Percentiles rank a stretch among this genome's conserved stretches.
These are phyloP conservation scores for Peromyscus polionotus DNA, from an alignment of 2,113 vertebrate species.

Conservation along the genomic window DNA sequence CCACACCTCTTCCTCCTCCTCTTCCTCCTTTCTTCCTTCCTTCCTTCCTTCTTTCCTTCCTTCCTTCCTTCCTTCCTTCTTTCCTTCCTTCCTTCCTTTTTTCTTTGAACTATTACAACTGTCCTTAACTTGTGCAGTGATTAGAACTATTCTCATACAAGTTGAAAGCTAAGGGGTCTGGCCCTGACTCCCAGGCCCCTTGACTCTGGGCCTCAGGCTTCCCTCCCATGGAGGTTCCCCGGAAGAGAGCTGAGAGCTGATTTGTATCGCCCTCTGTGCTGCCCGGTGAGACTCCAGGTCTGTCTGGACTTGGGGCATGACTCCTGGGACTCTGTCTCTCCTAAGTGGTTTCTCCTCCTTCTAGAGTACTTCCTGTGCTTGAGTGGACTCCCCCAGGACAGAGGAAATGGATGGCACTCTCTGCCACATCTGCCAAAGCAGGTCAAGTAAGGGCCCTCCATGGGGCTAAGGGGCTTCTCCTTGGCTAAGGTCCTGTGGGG, in stretches of 20 bases:
- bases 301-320: background rate
- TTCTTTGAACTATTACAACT: background rate
- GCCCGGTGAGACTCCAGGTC: background rate
- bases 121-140: background rate
- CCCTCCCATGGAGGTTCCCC: too few relatives aligned
- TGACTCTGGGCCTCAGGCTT: background rate
- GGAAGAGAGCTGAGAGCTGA: background rate
- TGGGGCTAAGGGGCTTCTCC: background rate
- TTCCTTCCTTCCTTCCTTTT: background rate
- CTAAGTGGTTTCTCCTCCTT: constrained; percentile 4
- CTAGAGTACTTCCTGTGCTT: background rate
- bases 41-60: background rate
- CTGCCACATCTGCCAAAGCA: background rate
- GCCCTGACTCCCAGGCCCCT: fast-evolving
- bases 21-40: too few relatives aligned
- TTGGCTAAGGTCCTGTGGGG: background rate
- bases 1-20: background rate
- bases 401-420: background rate
- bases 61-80: background rate
- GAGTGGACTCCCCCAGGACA: background rate
- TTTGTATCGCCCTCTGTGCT: fast-evolving
- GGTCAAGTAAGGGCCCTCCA: background rate
- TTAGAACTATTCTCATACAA: background rate
- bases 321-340: constrained; percentile 5
- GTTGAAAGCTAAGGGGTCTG: fast-evolving